Evolutionary conservation across 2,888 invertebrate species (phyloP).

Genomic region (Scrobipalpa atriplicella): DNA sequence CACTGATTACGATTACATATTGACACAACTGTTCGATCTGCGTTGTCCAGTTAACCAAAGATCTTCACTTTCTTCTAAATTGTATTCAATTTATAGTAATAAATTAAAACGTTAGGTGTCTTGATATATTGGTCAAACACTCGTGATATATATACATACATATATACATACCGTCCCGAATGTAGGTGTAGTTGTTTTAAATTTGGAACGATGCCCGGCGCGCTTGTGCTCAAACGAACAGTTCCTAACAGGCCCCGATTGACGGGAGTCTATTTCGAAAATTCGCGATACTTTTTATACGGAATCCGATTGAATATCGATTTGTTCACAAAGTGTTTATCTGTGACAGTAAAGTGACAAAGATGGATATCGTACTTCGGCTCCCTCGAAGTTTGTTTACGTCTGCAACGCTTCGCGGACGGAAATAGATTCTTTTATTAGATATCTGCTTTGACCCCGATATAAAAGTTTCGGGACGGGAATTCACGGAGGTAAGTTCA

Average conservation of each 20-base stretch:
- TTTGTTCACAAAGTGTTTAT: slow-evolving; percentile 29
- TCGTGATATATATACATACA: slow-evolving; percentile 47
- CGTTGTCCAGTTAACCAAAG: background rate
- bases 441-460: slow-evolving; percentile 65
- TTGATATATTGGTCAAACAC: slow-evolving; percentile 44
- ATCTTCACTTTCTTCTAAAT: slow-evolving; percentile 9
- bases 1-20: slow-evolving; percentile 2
- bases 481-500: slow-evolving; percentile 65
- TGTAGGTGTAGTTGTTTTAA: slow-evolving; percentile 71
- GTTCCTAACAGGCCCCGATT: slow-evolving; percentile 58
- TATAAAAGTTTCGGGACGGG: slow-evolving; percentile 57
- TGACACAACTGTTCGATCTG: slow-evolving; percentile 27
- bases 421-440: slow-evolving; percentile 80
- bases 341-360: slow-evolving; percentile 42
- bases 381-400: slow-evolving; percentile 62
- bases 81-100: slow-evolving; percentile 1
- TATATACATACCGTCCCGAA: slow-evolving; percentile 56
- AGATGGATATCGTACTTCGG: slow-evolving; percentile 49
- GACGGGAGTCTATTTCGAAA: slow-evolving; percentile 56
- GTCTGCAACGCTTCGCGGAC: slow-evolving; percentile 50
- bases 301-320: slow-evolving; percentile 31
- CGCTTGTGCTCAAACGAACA: slow-evolving; percentile 61
- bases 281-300: slow-evolving; percentile 36
- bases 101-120: slow-evolving; percentile 37
- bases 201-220: slow-evolving; percentile 76